Evolutionary conservation across 2,113 vertebrate genomes (phyloP).

Genomic region (Burhinus bistriatus): DNA sequence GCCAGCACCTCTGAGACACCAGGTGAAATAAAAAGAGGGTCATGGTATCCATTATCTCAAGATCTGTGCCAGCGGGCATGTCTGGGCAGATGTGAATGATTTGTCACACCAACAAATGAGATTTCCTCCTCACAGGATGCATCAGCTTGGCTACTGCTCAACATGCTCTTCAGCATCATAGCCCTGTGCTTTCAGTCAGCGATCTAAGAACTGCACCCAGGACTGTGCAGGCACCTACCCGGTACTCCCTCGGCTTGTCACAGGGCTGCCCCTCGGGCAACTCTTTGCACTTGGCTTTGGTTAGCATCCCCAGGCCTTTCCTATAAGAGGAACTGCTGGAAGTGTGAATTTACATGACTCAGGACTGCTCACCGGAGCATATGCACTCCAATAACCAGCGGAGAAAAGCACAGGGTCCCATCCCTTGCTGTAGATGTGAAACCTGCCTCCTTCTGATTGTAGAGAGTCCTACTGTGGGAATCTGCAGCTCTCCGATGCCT

Average conservation of each 20-base stretch:
- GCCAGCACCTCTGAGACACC: background rate
- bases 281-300: background rate
- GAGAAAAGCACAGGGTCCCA: background rate
- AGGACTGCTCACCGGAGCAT: background rate
- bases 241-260: background rate
- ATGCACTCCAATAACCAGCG: background rate
- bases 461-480: background rate
- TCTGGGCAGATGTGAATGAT: background rate
- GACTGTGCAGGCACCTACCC: rapidly evolving
- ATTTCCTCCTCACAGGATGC: background rate
- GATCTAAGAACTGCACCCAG: background rate
- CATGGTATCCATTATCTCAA: background rate
- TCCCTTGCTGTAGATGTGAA: background rate
- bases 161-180: background rate
- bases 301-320: background rate
- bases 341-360: background rate
- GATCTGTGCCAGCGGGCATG: rapidly evolving
- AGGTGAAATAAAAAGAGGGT: background rate
- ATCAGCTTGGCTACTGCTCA: background rate
- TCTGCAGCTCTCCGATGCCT: background rate
- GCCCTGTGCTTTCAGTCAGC: background rate
- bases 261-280: background rate
- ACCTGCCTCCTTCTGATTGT: background rate
- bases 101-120: background rate
- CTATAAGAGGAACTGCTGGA: background rate